Conservation (phyloP, 1,140 invertebrate species). For the Drosophila eugracilis region DNA sequence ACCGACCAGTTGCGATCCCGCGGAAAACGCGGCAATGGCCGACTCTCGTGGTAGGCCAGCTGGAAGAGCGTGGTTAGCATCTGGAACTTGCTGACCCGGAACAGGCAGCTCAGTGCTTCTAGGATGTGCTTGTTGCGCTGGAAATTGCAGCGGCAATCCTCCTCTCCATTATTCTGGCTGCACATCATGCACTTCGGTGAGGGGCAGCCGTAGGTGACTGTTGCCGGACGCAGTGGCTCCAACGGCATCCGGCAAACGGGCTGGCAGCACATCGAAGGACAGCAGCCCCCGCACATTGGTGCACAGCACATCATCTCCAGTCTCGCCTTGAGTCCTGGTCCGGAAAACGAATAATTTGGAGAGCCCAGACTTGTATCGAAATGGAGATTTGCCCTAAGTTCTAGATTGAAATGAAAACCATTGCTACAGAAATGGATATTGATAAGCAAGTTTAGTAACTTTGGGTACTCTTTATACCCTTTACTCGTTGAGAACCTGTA, state of each 20-base stretch:
- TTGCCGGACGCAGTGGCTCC: conserved; percentile 1
- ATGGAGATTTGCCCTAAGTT: background rate
- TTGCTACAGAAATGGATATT: background rate
- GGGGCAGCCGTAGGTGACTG: conserved; percentile 2
- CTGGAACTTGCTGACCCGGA: conserved; percentile 21
- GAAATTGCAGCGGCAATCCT: conserved; percentile 17
- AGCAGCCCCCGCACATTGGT: background rate
- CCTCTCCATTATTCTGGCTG: background rate
- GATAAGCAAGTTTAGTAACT: background rate
- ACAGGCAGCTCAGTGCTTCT: conserved; percentile 53
- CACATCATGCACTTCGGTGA: background rate
- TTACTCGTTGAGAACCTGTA: too few species aligned
- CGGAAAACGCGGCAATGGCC: conserved; percentile 19
- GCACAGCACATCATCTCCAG: conserved; percentile 7
- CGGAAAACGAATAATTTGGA: background rate
- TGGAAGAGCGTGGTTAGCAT: conserved; percentile 45
- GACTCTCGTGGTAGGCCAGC: conserved; percentile 28
- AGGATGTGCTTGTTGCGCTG: conserved; percentile 49
- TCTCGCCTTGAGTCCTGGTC: background rate
- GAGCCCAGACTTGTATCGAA: background rate
- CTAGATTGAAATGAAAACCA: background rate
- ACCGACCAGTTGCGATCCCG: conserved; percentile 49
- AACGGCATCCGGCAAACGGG: background rate
- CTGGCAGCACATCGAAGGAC: background rate
- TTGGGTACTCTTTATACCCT: too few species aligned